Base-by-base conservation (phyloP, 2,113 vertebrate species). In the Forbesichthys agassizii region DNA sequence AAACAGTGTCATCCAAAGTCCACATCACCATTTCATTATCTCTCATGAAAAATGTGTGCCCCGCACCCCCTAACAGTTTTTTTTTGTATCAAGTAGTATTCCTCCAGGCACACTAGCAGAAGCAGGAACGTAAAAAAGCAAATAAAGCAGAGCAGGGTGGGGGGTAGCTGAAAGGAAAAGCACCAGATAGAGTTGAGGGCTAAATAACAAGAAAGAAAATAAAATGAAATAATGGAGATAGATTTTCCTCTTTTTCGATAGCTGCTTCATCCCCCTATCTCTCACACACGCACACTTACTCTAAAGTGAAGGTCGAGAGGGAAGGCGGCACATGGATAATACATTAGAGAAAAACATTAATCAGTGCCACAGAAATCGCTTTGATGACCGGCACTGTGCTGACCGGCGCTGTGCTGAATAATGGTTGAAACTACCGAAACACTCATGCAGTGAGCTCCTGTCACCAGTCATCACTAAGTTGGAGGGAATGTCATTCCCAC, bases 281-380 rank as follows among this genome's bases (percentile, higher is more conserved):
- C 63, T 65, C 48, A 36, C 62, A 61, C 58, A 61, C 5, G 36
- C 58, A 42, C 58, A 61, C 58, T 14, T 11, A 16, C 36, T n/a
- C 7, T n/a, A 9, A 61, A 80, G 73, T 52, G 71, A 82, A 75
- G 84, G 73, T 78, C 63, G 54, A 57, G 65, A 70, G 52, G 65
- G 61, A 57, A 46, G 57, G 77, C 61, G 58, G 48, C 54, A 14
- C 58, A 68, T 51, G 75, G 85, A 78, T 80, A 56, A 83, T 82
- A 66, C 69, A 78, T 73, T 10, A 36, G 76, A 71, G 79, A 8
- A 67, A 68, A 75, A 78, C 53, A 78, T 87, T 87, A 80, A 84
- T 88, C 81, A 81, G 67, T 0, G 62, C 63, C 60, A 48, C 47
- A 33, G 42, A 9, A 11, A 58, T 18, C 20, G 46, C 11, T 13